Percentiles rank a stretch among this genome's conserved stretches.
phyloP scores from a whole-genome alignment of 2,888 invertebrate species.

The Cloeon dipterum region DNA sequence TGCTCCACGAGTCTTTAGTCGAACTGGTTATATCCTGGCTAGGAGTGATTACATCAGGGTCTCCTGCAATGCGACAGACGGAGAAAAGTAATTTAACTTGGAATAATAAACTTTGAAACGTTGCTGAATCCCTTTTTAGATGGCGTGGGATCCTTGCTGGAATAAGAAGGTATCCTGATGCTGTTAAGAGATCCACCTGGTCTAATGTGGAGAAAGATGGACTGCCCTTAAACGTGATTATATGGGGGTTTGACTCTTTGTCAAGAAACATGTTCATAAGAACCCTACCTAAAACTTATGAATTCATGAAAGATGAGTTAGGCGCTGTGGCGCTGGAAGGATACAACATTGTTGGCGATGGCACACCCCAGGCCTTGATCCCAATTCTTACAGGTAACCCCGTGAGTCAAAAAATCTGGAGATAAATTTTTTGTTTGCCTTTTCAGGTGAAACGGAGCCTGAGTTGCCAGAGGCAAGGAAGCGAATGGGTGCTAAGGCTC shows the following conservation, averaged over 20 bases:
- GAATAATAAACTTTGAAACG: background rate
- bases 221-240: constrained; percentile 43
- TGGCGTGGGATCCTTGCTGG: constrained; percentile 47
- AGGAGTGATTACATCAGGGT: constrained; percentile 50
- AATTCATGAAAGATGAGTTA: constrained; percentile 35
- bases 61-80: constrained; percentile 23
- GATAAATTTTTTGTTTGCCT: constrained; percentile 3
- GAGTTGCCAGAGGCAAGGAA: constrained; percentile 71
- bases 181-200: constrained; percentile 23
- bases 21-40: constrained; percentile 32
- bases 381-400: constrained; percentile 67
- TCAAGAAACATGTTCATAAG: constrained; percentile 61
- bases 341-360: constrained; percentile 68
- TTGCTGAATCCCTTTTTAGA: too few relatives aligned
- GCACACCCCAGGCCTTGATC: constrained; percentile 67
- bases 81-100: background rate
- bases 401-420: background rate
- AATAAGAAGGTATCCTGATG: constrained; percentile 23
- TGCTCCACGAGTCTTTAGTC: constrained; percentile 26
- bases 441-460: constrained; percentile 32
- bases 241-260: constrained; percentile 75
- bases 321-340: constrained; percentile 42
- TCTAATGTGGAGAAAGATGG: constrained; percentile 21
- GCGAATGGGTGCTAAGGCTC: constrained; percentile 30
- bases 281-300: constrained; percentile 50